phyloP scores from a whole-genome alignment of 2,797 vertebrate species.

The Spheniscus humboldti region DNA sequence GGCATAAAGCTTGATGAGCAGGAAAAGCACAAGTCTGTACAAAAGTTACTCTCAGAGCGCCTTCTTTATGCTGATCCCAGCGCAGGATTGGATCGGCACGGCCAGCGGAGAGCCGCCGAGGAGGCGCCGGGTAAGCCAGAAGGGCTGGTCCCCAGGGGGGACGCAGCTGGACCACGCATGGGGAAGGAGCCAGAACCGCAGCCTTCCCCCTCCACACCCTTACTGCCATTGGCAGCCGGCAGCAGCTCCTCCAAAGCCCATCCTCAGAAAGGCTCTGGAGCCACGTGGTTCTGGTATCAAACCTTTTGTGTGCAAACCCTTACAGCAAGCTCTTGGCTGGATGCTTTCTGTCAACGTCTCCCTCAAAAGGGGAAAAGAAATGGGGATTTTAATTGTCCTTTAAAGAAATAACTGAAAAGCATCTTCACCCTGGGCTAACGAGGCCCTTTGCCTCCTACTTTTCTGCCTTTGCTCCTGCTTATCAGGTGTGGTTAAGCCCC shows the following conservation, averaged over 20 bases:
- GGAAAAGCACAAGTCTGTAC: neutral
- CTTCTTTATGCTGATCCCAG: neutral
- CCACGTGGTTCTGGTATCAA: neutral
- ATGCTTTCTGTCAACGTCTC: neutral
- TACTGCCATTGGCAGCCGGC: neutral
- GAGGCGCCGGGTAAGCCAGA: neutral
- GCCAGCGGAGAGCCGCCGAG: neutral
- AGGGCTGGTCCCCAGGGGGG: neutral
- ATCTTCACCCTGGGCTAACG: neutral
- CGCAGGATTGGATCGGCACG: rapidly evolving
- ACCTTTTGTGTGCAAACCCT: neutral
- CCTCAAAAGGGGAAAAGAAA: neutral
- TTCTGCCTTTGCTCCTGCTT: neutral
- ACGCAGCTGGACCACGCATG: rapidly evolving
- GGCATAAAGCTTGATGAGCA: neutral
- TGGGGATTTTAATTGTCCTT: neutral
- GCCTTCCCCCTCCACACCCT: neutral
- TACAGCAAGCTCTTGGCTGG: rapidly evolving
- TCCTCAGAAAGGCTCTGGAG: rapidly evolving
- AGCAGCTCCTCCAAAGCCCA: neutral
- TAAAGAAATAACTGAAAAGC: neutral
- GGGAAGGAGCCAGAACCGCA: neutral
- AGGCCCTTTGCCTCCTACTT: neutral
- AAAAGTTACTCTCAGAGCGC: neutral
- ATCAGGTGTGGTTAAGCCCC: constrained; percentile 34